Evolutionary conservation across 2,888 invertebrate genomes (phyloP).

Genomic region (Leptopilina myrica): DNA sequence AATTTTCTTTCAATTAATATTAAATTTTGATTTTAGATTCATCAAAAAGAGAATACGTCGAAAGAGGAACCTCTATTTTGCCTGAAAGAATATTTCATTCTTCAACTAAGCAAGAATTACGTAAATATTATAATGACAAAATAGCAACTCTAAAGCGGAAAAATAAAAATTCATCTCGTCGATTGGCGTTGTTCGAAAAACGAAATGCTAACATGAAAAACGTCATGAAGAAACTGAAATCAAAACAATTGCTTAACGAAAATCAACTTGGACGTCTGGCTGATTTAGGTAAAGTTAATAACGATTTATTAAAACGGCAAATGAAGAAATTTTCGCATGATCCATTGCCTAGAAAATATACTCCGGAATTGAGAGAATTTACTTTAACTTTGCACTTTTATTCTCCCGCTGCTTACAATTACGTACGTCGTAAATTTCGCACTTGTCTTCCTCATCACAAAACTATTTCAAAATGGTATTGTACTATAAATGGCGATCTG

Average conservation of each 20-base stretch:
- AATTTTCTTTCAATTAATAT: too few species aligned
- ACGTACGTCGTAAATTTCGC: slow-evolving; percentile 60
- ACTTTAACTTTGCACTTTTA: slow-evolving; percentile 47
- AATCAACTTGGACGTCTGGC: neutral
- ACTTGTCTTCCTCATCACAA: slow-evolving; percentile 61
- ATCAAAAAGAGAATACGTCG: neutral
- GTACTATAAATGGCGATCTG: slow-evolving; percentile 58
- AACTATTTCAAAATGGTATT: slow-evolving; percentile 63
- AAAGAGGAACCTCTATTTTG: neutral
- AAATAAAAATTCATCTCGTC: slow-evolving; percentile 4
- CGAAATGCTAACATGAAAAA: neutral
- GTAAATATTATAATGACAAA: neutral
- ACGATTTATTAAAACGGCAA: neutral
- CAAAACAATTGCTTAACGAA: neutral
- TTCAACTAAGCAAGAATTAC: neutral
- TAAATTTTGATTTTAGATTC: neutral
- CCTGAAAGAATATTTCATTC: neutral
- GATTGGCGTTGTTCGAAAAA: neutral
- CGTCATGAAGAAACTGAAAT: neutral
- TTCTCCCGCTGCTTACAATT: slow-evolving; percentile 60
- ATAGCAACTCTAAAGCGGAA: neutral
- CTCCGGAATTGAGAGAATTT: slow-evolving; percentile 30
- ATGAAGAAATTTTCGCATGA: slow-evolving; percentile 28
- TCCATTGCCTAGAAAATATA: slow-evolving; percentile 28
- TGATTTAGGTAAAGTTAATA: neutral